Percentiles rank a stretch among this genome's conserved stretches.
phyloP scores from a whole-genome alignment of 2,888 invertebrate species.

The Miltochrista miniata region DNA sequence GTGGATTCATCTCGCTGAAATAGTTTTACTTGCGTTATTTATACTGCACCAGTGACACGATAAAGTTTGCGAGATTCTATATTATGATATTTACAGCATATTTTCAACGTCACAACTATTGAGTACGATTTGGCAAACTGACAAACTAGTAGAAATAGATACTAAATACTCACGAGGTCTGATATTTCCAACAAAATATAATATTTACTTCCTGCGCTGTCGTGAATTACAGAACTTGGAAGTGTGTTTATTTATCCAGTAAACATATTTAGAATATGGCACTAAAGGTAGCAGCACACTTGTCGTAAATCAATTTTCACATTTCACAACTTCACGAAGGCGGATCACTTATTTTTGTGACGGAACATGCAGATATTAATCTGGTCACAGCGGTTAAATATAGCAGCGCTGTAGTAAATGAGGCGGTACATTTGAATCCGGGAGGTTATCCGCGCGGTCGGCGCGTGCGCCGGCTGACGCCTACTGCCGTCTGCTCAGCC shows the following conservation, averaged over 20 bases:
- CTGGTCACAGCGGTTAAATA: constrained; percentile 79
- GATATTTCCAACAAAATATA: constrained; percentile 55
- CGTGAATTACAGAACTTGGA: constrained; percentile 32
- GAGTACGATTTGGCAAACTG: constrained; percentile 67
- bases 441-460: constrained; percentile 70
- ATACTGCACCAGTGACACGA: constrained; percentile 31
- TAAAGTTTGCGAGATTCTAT: constrained; percentile 39
- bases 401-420: constrained; percentile 71
- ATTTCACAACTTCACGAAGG: constrained; percentile 57
- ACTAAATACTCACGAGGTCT: constrained; percentile 71
- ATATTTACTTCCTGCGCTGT: constrained; percentile 63
- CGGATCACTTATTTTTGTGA: constrained; percentile 69
- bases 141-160: constrained; percentile 71
- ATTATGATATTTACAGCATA: constrained; percentile 35
- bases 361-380: constrained; percentile 75
- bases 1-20: constrained; percentile 86
- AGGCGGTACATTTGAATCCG: constrained; percentile 68
- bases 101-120: constrained; percentile 48
- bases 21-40: constrained; percentile 50
- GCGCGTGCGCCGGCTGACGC: constrained; percentile 78
- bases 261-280: constrained; percentile 52
- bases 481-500: constrained; percentile 73
- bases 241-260: constrained; percentile 54
- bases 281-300: constrained; percentile 53
- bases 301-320: constrained; percentile 57